Evolutionary conservation across 2,113 vertebrate genomes (phyloP).

Genomic region (Columba livia): DNA sequence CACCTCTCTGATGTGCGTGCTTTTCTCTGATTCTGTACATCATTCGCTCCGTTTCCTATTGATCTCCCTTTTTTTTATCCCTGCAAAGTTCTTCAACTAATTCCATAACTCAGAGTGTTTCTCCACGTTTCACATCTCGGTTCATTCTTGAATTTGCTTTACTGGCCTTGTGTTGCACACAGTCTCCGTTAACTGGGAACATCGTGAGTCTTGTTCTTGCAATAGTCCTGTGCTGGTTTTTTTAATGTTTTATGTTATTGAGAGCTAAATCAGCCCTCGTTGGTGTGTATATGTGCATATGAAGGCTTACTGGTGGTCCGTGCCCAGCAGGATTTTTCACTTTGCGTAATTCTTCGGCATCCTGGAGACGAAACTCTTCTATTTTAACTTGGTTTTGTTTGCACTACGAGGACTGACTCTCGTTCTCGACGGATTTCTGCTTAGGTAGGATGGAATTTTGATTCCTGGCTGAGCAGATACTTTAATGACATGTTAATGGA

Average conservation of each 20-base stretch:
- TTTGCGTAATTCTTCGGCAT: not conserved
- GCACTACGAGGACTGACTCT: not conserved
- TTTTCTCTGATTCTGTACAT: not conserved
- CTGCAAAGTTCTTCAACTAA: not conserved
- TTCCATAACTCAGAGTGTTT: not conserved
- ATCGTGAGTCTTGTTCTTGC: not conserved
- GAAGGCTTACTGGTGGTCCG: not conserved
- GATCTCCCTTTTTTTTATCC: not conserved
- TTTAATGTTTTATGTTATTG: not conserved
- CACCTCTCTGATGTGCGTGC: not conserved
- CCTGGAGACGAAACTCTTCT: not conserved
- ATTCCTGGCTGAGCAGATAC: constrained; percentile 34
- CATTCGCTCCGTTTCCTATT: not conserved
- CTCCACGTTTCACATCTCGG: not conserved
- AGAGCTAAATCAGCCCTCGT: not conserved
- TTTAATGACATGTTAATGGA: constrained; percentile 61
- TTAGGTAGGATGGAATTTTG: constrained; percentile 52
- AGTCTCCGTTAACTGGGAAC: not conserved
- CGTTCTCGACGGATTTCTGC: not conserved
- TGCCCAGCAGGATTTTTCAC: not conserved
- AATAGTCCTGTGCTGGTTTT: not conserved
- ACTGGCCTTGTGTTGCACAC: not conserved
- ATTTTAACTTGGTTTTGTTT: constrained; percentile 1
- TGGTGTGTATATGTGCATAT: not conserved
- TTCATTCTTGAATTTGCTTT: constrained; percentile 3